Percentiles rank a stretch among this genome's conserved stretches.
These are phyloP conservation scores for Xiphydria camelus DNA, from an alignment of 2,888 invertebrate genomes.

Conservation along the genomic window DNA sequence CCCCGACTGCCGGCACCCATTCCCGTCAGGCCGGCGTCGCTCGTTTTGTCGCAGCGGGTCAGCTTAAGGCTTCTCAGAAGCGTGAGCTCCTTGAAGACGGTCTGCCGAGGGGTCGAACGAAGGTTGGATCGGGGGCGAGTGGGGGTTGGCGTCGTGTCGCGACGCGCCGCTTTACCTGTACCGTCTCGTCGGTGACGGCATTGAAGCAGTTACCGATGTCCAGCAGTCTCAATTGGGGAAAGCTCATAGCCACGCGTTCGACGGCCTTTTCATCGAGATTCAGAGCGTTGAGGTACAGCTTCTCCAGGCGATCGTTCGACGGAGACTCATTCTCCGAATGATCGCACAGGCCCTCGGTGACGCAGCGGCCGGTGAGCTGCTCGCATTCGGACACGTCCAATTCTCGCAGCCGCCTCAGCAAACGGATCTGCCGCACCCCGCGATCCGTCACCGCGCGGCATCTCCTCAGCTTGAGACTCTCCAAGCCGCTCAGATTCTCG, in stretches of 20 bases:
- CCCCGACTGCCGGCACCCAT: slow-evolving; percentile 61
- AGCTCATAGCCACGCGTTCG: slow-evolving; percentile 63
- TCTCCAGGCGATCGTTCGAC: slow-evolving; percentile 59
- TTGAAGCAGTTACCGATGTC: slow-evolving; percentile 72
- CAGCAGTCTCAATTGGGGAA: slow-evolving; percentile 64
- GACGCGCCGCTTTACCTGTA: slow-evolving; percentile 56
- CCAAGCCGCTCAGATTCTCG: slow-evolving; percentile 63
- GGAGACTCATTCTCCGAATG: slow-evolving; percentile 20
- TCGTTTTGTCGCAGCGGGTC: slow-evolving; percentile 69
- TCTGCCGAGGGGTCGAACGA: slow-evolving; percentile 56
- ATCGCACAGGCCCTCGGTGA: slow-evolving; percentile 65
- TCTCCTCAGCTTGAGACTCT: slow-evolving; percentile 65
- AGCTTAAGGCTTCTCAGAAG: slow-evolving; percentile 65
- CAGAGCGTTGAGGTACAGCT: slow-evolving; percentile 64
- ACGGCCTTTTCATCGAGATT: slow-evolving; percentile 68
- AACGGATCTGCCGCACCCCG: slow-evolving; percentile 62
- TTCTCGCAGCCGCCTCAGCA: slow-evolving; percentile 62
- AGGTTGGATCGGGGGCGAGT: too few relatives aligned
- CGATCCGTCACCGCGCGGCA: slow-evolving; percentile 69
- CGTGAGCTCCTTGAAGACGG: slow-evolving; percentile 67
- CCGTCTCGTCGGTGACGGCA: slow-evolving; percentile 70
- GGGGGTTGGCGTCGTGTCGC: too few relatives aligned
- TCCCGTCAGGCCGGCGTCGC: slow-evolving; percentile 73
- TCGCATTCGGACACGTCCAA: slow-evolving; percentile 73
- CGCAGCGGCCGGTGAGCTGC: slow-evolving; percentile 65